Base-by-base conservation (phyloP, 2,888 invertebrate species). In the Syrphus vitripennis region DNA sequence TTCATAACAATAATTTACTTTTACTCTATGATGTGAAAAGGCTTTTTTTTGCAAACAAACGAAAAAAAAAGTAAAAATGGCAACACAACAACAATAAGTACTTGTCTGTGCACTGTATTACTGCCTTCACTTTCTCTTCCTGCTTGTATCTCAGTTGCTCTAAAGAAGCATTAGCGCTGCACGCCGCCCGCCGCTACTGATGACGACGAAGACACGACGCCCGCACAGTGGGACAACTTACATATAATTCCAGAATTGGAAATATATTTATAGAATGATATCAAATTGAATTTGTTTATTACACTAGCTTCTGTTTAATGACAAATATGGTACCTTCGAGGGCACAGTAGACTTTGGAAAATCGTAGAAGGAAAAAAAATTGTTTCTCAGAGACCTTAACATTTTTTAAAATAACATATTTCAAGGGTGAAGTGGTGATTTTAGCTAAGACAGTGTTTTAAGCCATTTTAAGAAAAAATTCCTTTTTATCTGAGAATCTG, bases 61-160 rank as follows among this genome's bases (percentile, higher is more conserved):
- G 42, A 37, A 63, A 40, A 24, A 10, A 42, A 48, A 0, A 31
- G 34, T 50, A 4, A 40, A 29, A 24, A 65, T 40, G 61, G 61
- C 16, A 0, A 61, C 26, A 24, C 59, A 57, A 45, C 57, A 65
- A 40, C 75, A 57, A 65, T 63, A 76, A 57, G 37, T 50, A 48
- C 19, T 21, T 34, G 65, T 6, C 31, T 65, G 40, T 26, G 63
- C 42, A 29, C 40, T 45, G 50, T 34, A 21, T 57, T 63, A 45
- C 72, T 76, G 76, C 80, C 81, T 76, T 81, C 76, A 84, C 84
- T 84, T 84, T 84, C 84, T 84, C 81, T 84, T 84, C 84, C 84
- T 81, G 48, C 45, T 70, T 81, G 76, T 71, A 67, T 84, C 84
- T 76, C 80, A 19, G 65, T 84, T 69, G 42, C 71, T 76, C 76